These are phyloP conservation scores for Thinocorus orbignyianus DNA, from an alignment of 2,113 vertebrate species.

Conservation along the genomic window DNA sequence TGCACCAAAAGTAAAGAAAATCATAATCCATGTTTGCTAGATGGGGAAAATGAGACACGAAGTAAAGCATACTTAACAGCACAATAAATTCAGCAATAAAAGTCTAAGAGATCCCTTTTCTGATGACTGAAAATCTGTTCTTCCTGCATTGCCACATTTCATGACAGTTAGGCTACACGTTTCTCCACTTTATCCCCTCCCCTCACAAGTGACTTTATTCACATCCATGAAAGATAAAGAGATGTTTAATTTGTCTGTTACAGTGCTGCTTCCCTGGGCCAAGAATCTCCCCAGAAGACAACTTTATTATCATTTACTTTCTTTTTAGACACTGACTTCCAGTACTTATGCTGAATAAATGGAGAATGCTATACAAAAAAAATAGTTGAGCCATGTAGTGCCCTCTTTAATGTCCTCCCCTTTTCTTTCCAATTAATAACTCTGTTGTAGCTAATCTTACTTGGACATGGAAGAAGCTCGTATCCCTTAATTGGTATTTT, in stretches of 20 bases:
- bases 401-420: neutral
- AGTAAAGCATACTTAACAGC: neutral
- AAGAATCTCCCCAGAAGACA: neutral
- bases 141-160: neutral
- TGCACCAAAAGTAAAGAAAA: neutral
- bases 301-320: neutral
- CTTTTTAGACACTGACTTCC: neutral
- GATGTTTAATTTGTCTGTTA: neutral
- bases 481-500: neutral
- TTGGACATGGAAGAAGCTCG: neutral
- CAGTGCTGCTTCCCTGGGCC: neutral
- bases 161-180: neutral
- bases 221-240: neutral
- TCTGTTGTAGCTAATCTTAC: conserved; percentile 31
- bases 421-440: conserved; percentile 44
- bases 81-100: neutral
- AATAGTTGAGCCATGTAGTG: neutral
- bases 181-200: neutral
- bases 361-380: neutral
- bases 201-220: neutral
- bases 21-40: neutral
- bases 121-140: neutral
- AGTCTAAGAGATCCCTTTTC: neutral
- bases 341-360: neutral
- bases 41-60: neutral